Base-by-base conservation (phyloP, 1,140 invertebrate species). In the Lepidurus couesii region DNA sequence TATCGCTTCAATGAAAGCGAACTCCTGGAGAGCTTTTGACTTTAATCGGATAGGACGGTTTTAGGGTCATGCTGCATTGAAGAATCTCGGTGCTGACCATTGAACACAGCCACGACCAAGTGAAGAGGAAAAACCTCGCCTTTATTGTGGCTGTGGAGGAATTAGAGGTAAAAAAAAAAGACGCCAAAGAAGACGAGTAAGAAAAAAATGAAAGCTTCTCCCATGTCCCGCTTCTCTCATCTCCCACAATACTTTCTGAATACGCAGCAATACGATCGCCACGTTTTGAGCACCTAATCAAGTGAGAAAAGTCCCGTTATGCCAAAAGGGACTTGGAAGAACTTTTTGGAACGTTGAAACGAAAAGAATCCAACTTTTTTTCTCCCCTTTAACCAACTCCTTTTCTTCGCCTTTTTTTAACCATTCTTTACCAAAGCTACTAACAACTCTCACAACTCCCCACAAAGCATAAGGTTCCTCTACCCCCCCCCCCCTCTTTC, bases 11-110 rank as follows among this genome's bases (percentile, higher is more conserved):
- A 65, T 65, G 53, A 65, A 65, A 65, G 53, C 16, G 53, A 65
- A 65, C 53, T 65, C 53, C 53, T 65, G 53, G 53, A 65, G 53
- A 65, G 53, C 53, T 65, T 65, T 65, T 65, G 53, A 65, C 53
- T 65, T 65, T 65, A 65, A 65, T 65, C 53, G 53, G 53, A 65
- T 65, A 65, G 53, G 53, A 65, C 53, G 53, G 53, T 65, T 65
- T 65, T 65, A 65, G 53, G 53, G 53, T 65, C 53, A 65, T 65
- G 53, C 53, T 65, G 53, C 53, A 65, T 65, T 13, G 53, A 65
- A 21, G 45, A 65, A 65, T 65, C 53, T 65, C 53, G 21, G 13
- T 65, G 13, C 53, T 65, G 53, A 65, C 53, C 53, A 65, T 21
- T 65, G 53, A 65, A 65, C 53, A 65, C 53, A 16, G 53, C 53